A percentile compares a stretch with the other conserved stretches of the same genome.
Conservation (phyloP, 2,113 vertebrate genomes). For the Puma concolor region DNA sequence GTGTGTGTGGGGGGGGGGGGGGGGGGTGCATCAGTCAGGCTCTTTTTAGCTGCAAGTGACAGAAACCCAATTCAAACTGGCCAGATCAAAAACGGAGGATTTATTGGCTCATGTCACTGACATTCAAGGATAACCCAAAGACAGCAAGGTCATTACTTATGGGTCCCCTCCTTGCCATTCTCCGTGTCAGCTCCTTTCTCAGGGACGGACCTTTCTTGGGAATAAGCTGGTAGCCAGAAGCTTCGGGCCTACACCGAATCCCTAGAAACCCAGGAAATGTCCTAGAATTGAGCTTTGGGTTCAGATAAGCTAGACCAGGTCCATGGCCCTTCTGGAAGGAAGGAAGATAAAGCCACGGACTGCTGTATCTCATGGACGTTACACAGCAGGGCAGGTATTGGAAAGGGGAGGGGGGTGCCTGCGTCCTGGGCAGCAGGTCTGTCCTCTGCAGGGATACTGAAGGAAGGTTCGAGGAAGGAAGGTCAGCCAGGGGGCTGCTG, state of each 20-base stretch:
- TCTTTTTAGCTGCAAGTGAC: background rate
- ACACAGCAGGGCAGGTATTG: background rate
- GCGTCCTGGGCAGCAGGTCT: no score
- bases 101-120: background rate
- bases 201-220: background rate
- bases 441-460: background rate
- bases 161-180: background rate
- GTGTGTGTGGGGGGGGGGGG: no score
- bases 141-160: background rate
- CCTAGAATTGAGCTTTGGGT: background rate
- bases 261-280: background rate
- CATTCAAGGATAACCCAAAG: background rate
- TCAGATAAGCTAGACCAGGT: background rate
- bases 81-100: background rate
- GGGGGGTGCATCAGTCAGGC: accelerated
- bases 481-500: background rate
- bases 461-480: background rate
- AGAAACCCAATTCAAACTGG: background rate
- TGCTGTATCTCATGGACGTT: no score
- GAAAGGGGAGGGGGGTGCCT: no score
- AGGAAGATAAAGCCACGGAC: background rate
- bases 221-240: background rate
- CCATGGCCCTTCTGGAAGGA: background rate
- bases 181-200: background rate
- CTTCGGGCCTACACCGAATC: background rate